Evolutionary conservation across 2,113 vertebrate genomes (phyloP).

Genomic region (Odontophorus gujanensis): DNA sequence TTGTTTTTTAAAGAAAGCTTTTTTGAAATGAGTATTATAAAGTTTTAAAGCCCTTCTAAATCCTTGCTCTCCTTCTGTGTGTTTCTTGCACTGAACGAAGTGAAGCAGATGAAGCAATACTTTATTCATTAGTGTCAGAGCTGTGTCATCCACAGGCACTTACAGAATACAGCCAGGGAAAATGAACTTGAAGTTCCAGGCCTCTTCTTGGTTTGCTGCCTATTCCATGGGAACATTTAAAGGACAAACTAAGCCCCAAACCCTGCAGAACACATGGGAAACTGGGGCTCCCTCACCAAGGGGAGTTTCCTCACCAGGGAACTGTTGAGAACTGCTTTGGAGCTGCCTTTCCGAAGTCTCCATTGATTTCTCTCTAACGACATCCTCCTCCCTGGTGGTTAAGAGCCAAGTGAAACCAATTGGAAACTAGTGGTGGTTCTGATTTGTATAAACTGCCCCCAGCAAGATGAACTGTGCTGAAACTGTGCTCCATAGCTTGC

Average conservation of each 20-base stretch:
- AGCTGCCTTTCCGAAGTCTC: not conserved
- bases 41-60: slow-evolving; percentile 5
- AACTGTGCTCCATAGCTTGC: not conserved
- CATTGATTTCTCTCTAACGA: slow-evolving; percentile 20
- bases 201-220: not conserved
- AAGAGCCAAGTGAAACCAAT: slow-evolving; percentile 8
- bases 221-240: not conserved
- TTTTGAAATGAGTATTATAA: not conserved
- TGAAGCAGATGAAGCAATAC: slow-evolving; percentile 30
- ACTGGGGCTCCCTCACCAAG: not conserved
- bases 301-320: not conserved
- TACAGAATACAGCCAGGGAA: slow-evolving; percentile 18
- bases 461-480: not conserved
- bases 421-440: slow-evolving; percentile 16
- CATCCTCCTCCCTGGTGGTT: not conserved
- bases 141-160: slow-evolving; percentile 14
- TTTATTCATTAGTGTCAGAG: slow-evolving; percentile 45
- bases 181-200: not conserved
- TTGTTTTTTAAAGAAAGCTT: not conserved
- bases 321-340: not conserved
- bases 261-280: rapidly evolving
- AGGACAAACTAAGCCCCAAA: not conserved
- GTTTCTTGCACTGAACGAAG: not conserved
- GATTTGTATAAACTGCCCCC: slow-evolving; percentile 1
- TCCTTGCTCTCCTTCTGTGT: not conserved